Evolutionary conservation across 2,113 vertebrate genomes (phyloP), one percentile per base, ranked within the genome.

Genomic region (Athene noctua): DNA sequence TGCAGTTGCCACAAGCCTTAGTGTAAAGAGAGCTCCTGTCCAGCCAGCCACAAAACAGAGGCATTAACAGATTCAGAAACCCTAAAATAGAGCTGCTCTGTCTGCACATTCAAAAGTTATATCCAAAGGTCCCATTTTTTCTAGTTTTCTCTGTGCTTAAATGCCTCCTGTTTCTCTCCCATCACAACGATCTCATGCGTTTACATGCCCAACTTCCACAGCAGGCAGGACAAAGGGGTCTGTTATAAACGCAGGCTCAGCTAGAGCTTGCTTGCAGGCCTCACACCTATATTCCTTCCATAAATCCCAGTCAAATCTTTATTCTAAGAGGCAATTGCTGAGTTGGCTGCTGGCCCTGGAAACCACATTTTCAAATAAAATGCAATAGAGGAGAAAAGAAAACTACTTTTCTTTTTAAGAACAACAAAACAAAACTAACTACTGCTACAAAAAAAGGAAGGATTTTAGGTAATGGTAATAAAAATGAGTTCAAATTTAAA

Each of bases 311-410:
- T 61, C 70, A 94, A 87, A 87, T 92, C 58, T 94, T 23, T 82
- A 21, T 81, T 92, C 88, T 90, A 85, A 87, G 58, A 92, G 54
- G 91, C 74, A 90, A 82, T 75, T 96, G 36, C 89, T 59, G 58
- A 82, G 58, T 78, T 95, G 96, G 94, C 92, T 92, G 66, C 86
- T 85, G 51, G 83, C 91, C 94, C 95, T 92, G 58, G 73, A 96
- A 96, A 95, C 96, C 92, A 66, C 94, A 80, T 51, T 92, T 97
- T 95, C 89, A 95, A 94, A 95, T 96, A 96, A 96, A 97, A 94
- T 87, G 65, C 62, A 87, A 42, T 6, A 86, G 71, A 91, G 70
- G 77, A 94, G 80, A 86, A 95, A 92, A 85, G 54, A 94, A 94
- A 89, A 86, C 52, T 49, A 34, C 30, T 80, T 94, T 87, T 81